Evolutionary conservation across 2,797 vertebrate genomes (phyloP), one percentile per base, ranked within the genome.

Genomic region (Ficedula albicollis): DNA sequence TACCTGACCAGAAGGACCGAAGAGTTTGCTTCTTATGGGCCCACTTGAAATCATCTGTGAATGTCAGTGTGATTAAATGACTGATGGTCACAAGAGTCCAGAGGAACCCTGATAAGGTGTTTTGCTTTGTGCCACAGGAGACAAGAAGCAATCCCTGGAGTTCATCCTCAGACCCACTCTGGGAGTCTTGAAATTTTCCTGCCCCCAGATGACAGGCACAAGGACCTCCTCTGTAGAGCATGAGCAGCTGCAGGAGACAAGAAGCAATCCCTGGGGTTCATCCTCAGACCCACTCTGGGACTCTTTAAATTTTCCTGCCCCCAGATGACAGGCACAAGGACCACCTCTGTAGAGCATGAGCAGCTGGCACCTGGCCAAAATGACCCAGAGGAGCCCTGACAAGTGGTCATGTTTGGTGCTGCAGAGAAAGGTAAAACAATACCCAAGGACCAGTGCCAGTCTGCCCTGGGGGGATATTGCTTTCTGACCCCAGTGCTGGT

Each of bases 241-340:
- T 6, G 29, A 55, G 72, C 43, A 75, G 13, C 51, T 29, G 69
- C n/a, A n/a, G n/a, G n/a, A n/a, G n/a, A 23, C 11, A 39, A 55
- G 41, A 43, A 77, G 8, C 17, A 38, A 20, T 6, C 14, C 29
- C 10, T n/a, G 6, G 51, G 17, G 10, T 26, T n/a, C 38, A 70
- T 17, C 7, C n/a, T 51, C 0, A 0, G 14, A 52, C 3, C 25
- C 18, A 8, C n/a, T 26, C 38, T 36, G 11, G 9, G 22, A 51
- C 8, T 20, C n/a, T 22, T 14, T 6, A 70, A 60, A 76, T 56
- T 44, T 48, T 64, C 14, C 6, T 69, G 1, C 32, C 14, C 9
- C 7, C 4, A 10, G 4, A 27, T 60, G 34, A 19, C 1, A 11
- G 66, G 13, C 52, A 54, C 4, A 46, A 70, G 27, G 17, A n/a